A percentile compares a stretch with the other conserved stretches of the same genome.
These are phyloP conservation scores for Hyperoplus immaculatus DNA, from an alignment of 2,797 vertebrate species.

Conservation along the genomic window DNA sequence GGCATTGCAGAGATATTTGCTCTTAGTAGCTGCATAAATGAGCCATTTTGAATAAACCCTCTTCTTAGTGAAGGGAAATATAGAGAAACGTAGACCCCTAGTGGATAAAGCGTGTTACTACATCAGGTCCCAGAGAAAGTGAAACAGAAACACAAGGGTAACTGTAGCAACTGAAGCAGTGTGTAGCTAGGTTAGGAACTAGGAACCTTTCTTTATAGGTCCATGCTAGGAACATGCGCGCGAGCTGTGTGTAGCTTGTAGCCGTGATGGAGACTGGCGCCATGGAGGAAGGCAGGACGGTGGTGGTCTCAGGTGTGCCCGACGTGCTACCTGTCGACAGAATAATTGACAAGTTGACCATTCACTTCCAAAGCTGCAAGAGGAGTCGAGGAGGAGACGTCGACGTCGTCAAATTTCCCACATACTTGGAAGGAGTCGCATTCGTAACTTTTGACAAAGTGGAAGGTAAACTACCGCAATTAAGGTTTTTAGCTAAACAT, in stretches of 20 bases:
- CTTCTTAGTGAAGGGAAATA: background rate
- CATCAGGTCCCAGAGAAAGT: conserved; percentile 12
- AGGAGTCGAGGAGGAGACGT: conserved; percentile 76
- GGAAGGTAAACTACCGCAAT: conserved; percentile 60
- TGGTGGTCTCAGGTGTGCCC: conserved; percentile 73
- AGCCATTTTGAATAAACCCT: conserved; percentile 12
- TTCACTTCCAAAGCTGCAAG: conserved; percentile 71
- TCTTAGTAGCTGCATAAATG: conserved; percentile 30
- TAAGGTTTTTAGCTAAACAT: background rate
- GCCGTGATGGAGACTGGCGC: background rate
- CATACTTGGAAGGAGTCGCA: conserved; percentile 60
- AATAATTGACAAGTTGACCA: conserved; percentile 65
- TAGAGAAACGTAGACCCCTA: conserved; percentile 47
- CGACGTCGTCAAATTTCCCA: conserved; percentile 56
- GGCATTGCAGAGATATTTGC: conserved; percentile 37
- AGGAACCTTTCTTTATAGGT: too few relatives aligned
- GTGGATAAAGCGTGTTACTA: background rate
- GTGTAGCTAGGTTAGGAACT: background rate
- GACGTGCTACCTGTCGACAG: conserved; percentile 30
- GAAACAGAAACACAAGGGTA: conserved; percentile 39
- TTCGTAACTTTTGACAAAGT: conserved; percentile 70
- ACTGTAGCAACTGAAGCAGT: conserved; percentile 5
- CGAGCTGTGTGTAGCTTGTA: rapidly evolving
- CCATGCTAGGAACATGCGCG: background rate
- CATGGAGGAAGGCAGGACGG: conserved; percentile 22